Conservation (phyloP, 2,888 invertebrate species). For the Pandemis corylana region DNA sequence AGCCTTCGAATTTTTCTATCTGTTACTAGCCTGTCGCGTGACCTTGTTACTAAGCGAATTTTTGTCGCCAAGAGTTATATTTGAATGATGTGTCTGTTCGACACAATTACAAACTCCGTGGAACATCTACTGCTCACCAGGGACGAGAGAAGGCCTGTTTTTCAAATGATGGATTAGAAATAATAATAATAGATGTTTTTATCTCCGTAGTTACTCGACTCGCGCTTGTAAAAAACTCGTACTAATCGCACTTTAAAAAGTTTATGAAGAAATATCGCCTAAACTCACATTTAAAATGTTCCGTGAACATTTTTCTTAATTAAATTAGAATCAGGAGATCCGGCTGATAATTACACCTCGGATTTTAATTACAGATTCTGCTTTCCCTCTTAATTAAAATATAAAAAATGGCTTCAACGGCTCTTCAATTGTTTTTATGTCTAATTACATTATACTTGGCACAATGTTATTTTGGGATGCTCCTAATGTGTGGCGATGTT, state of each 20-base stretch:
- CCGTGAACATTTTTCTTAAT: constrained; percentile 16
- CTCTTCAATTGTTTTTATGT: constrained; percentile 1
- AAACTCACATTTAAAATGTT: constrained; percentile 12
- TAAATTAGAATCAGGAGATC: constrained; percentile 19
- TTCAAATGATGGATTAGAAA: too few species aligned
- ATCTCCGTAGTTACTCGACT: not conserved
- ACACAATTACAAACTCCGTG: too few species aligned
- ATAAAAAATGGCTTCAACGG: constrained; percentile 3
- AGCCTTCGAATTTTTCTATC: too few species aligned
- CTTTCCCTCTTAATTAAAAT: constrained; percentile 18
- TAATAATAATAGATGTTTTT: too few species aligned
- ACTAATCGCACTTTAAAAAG: not conserved
- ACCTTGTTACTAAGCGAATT: too few species aligned
- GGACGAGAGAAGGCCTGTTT: too few species aligned
- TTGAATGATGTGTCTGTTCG: too few species aligned
- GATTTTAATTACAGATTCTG: constrained; percentile 17
- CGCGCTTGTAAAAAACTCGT: not conserved
- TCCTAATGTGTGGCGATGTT: not conserved
- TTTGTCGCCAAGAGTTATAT: too few species aligned
- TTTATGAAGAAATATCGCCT: constrained; percentile 5
- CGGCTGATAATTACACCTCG: constrained; percentile 11
- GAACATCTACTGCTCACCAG: too few species aligned
- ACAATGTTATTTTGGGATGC: constrained; percentile 8
- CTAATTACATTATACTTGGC: not conserved
- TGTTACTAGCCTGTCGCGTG: too few species aligned